Conservation (phyloP, 2,888 invertebrate species). For the Aproaerema taeniolella region DNA sequence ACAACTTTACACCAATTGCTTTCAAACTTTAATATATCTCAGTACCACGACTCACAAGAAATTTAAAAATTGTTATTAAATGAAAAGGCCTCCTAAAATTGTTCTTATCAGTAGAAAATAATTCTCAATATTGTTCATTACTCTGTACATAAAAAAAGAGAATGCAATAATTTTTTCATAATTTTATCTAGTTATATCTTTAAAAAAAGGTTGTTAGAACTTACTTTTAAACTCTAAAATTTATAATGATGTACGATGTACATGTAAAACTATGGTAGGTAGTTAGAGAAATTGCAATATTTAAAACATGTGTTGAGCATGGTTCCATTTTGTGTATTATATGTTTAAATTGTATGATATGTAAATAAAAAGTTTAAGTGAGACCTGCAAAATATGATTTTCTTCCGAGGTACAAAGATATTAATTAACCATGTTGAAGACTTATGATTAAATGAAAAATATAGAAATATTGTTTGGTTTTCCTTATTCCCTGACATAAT, state of each 20-base stretch:
- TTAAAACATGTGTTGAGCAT: slow-evolving; percentile 48
- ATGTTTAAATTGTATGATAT: slow-evolving; percentile 69
- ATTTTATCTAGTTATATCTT: slow-evolving; percentile 55
- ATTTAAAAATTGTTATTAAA: slow-evolving; percentile 32
- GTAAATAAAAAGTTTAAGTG: slow-evolving; percentile 71
- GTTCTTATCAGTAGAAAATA: slow-evolving; percentile 36
- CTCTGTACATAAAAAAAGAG: slow-evolving; percentile 48
- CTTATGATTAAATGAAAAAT: slow-evolving; percentile 72
- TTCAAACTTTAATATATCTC: slow-evolving; percentile 39
- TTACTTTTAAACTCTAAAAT: slow-evolving; percentile 46
- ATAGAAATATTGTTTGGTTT: slow-evolving; percentile 41
- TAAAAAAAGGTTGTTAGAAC: slow-evolving; percentile 52
- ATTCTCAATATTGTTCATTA: slow-evolving; percentile 42
- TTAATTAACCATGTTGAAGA: slow-evolving; percentile 75
- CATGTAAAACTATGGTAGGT: slow-evolving; percentile 67
- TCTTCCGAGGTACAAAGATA: slow-evolving; percentile 75
- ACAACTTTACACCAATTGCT: slow-evolving; percentile 50
- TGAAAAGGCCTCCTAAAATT: slow-evolving; percentile 30
- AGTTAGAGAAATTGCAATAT: slow-evolving; percentile 65
- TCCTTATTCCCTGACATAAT: slow-evolving; percentile 25
- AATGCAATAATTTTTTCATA: slow-evolving; percentile 71
- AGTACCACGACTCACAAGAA: slow-evolving; percentile 32
- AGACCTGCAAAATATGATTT: slow-evolving; percentile 74
- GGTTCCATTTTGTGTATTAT: slow-evolving; percentile 57
- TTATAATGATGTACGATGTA: slow-evolving; percentile 63